A percentile compares a stretch with the other conserved stretches of the same genome.
Evolutionary conservation across 2,113 vertebrate species (phyloP).

Genomic region (Gobiocypris rarus): DNA sequence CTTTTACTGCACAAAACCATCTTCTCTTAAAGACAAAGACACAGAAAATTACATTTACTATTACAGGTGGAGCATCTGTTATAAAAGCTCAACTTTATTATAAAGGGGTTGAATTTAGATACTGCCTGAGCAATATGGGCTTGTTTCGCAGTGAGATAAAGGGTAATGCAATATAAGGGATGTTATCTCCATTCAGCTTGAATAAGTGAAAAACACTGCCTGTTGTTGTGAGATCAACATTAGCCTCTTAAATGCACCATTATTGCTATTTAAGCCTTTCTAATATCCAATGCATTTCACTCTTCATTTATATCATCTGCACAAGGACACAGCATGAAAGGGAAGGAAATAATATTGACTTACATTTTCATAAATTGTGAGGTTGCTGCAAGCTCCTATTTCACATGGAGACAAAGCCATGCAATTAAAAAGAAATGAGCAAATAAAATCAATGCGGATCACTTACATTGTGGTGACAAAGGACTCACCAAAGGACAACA

Average conservation of each 20-base stretch:
- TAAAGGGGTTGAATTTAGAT: neutral
- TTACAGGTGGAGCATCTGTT: neutral
- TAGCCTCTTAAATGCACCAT: neutral
- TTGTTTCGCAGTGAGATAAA: neutral
- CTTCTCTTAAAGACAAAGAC: neutral
- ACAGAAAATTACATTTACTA: neutral
- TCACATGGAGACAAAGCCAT: constrained; percentile 70
- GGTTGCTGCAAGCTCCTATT: constrained; percentile 70
- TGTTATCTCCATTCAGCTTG: neutral
- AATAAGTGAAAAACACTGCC: neutral
- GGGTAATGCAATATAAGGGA: neutral
- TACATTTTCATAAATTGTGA: constrained; percentile 58
- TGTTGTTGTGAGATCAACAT: neutral
- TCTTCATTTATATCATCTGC: constrained; percentile 51
- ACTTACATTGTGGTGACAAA: constrained; percentile 76
- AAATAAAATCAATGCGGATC: constrained; percentile 79
- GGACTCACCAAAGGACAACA: constrained; percentile 72
- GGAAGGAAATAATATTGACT: constrained; percentile 59
- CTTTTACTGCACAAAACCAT: neutral
- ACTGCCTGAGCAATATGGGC: neutral
- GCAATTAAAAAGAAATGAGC: constrained; percentile 81
- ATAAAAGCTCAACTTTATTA: neutral
- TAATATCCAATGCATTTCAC: neutral
- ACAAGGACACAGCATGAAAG: constrained; percentile 61
- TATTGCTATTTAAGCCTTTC: neutral